Evolutionary conservation across 1,140 invertebrate species (phyloP).

Genomic region (Akabosia matsudoensis): DNA sequence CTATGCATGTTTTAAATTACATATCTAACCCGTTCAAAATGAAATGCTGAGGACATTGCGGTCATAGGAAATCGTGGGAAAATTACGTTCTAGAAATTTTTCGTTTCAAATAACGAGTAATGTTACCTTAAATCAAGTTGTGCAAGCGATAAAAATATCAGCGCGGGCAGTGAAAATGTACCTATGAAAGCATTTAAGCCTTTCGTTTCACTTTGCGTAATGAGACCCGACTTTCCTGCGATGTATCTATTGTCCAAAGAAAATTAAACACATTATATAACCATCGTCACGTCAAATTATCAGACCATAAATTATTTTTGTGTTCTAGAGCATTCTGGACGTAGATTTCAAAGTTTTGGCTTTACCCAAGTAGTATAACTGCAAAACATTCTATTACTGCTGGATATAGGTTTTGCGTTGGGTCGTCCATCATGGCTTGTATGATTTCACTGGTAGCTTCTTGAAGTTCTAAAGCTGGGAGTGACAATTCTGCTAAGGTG

Average conservation of each 20-base stretch:
- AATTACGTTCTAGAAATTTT: no score
- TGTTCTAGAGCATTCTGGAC: no score
- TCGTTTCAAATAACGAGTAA: no score
- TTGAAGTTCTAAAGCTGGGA: neutral
- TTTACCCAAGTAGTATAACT: slow-evolving; percentile 83
- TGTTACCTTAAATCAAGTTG: slow-evolving; percentile 73
- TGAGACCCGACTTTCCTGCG: slow-evolving; percentile 78
- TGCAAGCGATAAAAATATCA: slow-evolving; percentile 88
- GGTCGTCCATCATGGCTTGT: slow-evolving; percentile 58
- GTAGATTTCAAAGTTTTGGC: no score
- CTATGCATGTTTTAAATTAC: no score
- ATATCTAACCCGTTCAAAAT: no score
- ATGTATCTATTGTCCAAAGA: slow-evolving; percentile 74
- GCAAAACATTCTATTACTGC: slow-evolving; percentile 87
- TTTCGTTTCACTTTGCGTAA: slow-evolving; percentile 79
- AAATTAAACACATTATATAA: neutral
- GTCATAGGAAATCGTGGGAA: no score
- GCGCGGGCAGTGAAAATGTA: slow-evolving; percentile 81
- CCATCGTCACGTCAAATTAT: no score
- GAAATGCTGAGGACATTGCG: no score
- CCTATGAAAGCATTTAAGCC: slow-evolving; percentile 90
- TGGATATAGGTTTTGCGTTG: slow-evolving; percentile 66
- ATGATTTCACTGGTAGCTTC: neutral
- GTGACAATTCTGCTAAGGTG: neutral
- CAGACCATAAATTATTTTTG: no score